phyloP scores from a whole-genome alignment of 2,888 invertebrate genomes.

The Melipona bicolor region DNA sequence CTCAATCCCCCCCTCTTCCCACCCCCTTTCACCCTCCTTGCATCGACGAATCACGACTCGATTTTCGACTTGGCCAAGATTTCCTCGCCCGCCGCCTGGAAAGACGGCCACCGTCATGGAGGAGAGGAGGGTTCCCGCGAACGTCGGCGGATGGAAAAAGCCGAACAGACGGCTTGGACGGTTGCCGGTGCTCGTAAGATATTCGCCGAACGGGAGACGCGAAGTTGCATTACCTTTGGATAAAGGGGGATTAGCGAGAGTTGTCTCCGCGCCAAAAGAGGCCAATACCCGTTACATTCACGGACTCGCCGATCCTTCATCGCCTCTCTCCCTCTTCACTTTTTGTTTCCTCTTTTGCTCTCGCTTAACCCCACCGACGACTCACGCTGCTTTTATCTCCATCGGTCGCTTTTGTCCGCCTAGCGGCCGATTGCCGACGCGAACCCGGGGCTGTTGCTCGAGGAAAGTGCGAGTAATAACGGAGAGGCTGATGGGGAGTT shows the following conservation, averaged over 20 bases:
- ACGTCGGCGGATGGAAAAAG: constrained; percentile 33
- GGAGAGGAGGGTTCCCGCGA: neutral
- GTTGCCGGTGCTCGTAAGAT: constrained; percentile 74
- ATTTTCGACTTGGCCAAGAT: constrained; percentile 57
- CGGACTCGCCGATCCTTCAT: constrained; percentile 58
- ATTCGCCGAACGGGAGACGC: constrained; percentile 69
- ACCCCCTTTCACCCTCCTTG: too few relatives aligned
- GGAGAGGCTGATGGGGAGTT: neutral
- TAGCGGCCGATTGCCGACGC: constrained; percentile 30
- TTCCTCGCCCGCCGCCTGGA: constrained; percentile 30
- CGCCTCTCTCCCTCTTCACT: constrained; percentile 7
- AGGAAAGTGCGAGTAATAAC: constrained; percentile 38
- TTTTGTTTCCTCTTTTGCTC: neutral
- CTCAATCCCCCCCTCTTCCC: too few relatives aligned
- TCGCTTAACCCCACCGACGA: constrained; percentile 8
- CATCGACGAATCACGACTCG: constrained; percentile 48
- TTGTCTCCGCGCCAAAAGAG: constrained; percentile 77
- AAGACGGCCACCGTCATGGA: too few relatives aligned
- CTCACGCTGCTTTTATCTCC: constrained; percentile 11
- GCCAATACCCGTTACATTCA: constrained; percentile 72
- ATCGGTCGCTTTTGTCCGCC: constrained; percentile 10
- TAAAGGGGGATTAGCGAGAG: constrained; percentile 77
- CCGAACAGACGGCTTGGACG: constrained; percentile 66
- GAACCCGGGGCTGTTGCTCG: constrained; percentile 14
- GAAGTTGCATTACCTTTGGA: constrained; percentile 73